Conservation (phyloP, 1,140 invertebrate genomes). For the Chlorops oryzae region DNA sequence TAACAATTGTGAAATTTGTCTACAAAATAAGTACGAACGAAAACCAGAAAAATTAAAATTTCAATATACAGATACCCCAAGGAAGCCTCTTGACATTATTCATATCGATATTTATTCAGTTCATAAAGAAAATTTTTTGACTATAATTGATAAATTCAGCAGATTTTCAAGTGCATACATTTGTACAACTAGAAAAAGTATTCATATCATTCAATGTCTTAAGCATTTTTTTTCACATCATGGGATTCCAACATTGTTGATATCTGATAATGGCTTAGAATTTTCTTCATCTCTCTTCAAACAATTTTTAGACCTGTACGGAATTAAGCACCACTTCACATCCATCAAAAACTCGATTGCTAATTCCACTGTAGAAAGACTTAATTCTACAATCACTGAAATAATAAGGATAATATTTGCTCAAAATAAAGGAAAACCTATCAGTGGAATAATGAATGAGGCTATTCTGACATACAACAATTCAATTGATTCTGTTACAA, state of each 20-base stretch:
- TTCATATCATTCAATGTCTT: slow-evolving; percentile 17
- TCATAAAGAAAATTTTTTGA: slow-evolving; percentile 19
- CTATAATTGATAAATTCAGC: slow-evolving; percentile 32
- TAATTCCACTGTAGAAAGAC: slow-evolving; percentile 19
- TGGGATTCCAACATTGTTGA: slow-evolving; percentile 18
- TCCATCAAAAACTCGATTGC: slow-evolving; percentile 18
- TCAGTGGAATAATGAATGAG: slow-evolving; percentile 15
- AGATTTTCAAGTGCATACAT: slow-evolving; percentile 30
- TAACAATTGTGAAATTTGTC: slow-evolving; percentile 18
- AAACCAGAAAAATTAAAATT: slow-evolving; percentile 24
- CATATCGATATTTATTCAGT: slow-evolving; percentile 28
- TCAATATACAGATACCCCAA: slow-evolving; percentile 22
- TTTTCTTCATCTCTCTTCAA: slow-evolving; percentile 21
- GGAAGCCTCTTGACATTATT: slow-evolving; percentile 30
- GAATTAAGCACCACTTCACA: slow-evolving; percentile 21
- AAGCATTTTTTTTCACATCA: slow-evolving; percentile 21
- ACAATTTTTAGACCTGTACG: slow-evolving; percentile 20
- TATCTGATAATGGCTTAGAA: slow-evolving; percentile 21
- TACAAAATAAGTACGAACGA: slow-evolving; percentile 33
- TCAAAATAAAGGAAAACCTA: slow-evolving; percentile 11
- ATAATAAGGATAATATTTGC: slow-evolving; percentile 18
- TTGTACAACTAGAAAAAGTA: slow-evolving; percentile 11
- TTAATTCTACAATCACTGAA: slow-evolving; percentile 27
- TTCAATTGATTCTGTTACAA: slow-evolving; percentile 23
- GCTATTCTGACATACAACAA: too few relatives aligned